A percentile compares a stretch with the other conserved stretches of the same genome.
Conservation (phyloP, 2,797 vertebrate genomes). For the Sebastes elongatus region DNA sequence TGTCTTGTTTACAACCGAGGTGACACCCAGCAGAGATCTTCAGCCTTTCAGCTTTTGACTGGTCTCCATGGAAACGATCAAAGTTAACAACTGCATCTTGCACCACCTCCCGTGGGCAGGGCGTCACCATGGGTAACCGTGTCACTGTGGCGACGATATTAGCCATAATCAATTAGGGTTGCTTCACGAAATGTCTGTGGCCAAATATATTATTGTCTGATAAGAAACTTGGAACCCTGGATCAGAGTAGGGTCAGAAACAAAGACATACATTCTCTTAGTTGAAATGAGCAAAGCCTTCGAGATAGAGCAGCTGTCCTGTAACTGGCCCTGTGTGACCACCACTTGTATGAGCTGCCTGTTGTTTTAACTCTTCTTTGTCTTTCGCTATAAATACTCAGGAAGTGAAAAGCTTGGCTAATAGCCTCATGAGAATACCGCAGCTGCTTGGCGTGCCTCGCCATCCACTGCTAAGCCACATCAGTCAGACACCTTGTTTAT, state of each 20-base stretch:
- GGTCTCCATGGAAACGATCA: slow-evolving; percentile 23
- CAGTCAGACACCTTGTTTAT: slow-evolving; percentile 79
- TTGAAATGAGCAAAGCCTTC: slow-evolving; percentile 14
- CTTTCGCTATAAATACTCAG: slow-evolving; percentile 70
- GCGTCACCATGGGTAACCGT: neutral
- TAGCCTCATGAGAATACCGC: slow-evolving; percentile 67
- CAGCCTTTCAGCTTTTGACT: slow-evolving; percentile 4
- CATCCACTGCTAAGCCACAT: slow-evolving; percentile 67
- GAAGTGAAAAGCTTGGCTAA: slow-evolving; percentile 77
- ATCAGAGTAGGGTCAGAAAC: neutral
- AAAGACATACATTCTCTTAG: slow-evolving; percentile 7
- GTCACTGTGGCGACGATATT: neutral
- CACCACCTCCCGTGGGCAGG: neutral
- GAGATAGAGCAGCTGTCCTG: slow-evolving; percentile 1
- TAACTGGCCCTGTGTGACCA: neutral
- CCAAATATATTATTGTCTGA: neutral
- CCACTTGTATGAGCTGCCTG: slow-evolving; percentile 22
- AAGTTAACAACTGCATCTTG: slow-evolving; percentile 23
- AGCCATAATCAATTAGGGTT: neutral
- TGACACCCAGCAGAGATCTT: slow-evolving; percentile 6
- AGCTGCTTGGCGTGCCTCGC: slow-evolving; percentile 60
- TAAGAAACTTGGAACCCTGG: neutral
- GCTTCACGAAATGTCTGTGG: neutral
- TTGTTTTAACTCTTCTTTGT: slow-evolving; percentile 54
- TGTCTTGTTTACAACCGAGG: neutral